phyloP scores from a whole-genome alignment of 2,113 vertebrate species.

The Eulemur macaco region DNA sequence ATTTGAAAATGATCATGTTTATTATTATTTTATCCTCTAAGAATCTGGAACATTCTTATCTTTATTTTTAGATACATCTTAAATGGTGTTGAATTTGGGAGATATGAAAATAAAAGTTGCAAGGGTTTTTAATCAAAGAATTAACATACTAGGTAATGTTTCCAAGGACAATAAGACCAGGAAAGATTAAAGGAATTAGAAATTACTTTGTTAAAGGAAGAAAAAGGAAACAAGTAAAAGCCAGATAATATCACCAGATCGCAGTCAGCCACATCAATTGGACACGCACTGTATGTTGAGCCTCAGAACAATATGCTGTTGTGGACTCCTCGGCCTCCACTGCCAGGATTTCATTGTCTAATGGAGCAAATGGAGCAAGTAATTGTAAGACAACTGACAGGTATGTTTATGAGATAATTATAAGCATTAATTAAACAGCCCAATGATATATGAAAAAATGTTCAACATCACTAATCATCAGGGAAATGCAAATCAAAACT shows the following conservation, averaged over 20 bases:
- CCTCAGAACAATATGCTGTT: background rate
- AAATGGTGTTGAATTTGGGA: background rate
- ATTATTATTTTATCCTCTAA: constrained; percentile 5
- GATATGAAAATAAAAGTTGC: constrained; percentile 45
- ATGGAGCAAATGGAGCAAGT: background rate
- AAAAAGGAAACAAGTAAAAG: background rate
- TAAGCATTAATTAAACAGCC: background rate
- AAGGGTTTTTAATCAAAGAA: constrained; percentile 41
- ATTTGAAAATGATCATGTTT: constrained; percentile 8
- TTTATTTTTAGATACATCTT: constrained; percentile 44
- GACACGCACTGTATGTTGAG: background rate
- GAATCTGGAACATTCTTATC: constrained; percentile 18
- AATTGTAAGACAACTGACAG: background rate
- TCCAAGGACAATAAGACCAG: background rate
- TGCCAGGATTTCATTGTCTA: background rate
- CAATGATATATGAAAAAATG: background rate
- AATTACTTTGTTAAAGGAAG: constrained; percentile 31
- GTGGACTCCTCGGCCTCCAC: background rate
- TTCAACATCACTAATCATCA: background rate
- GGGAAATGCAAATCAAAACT: background rate
- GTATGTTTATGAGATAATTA: background rate
- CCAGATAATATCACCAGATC: background rate
- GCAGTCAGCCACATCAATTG: background rate
- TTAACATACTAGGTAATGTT: constrained; percentile 5
- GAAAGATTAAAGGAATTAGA: constrained; percentile 55